These are phyloP conservation scores for Marasmarcha lunaedactyla DNA, from an alignment of 2,888 invertebrate species.

Conservation along the genomic window DNA sequence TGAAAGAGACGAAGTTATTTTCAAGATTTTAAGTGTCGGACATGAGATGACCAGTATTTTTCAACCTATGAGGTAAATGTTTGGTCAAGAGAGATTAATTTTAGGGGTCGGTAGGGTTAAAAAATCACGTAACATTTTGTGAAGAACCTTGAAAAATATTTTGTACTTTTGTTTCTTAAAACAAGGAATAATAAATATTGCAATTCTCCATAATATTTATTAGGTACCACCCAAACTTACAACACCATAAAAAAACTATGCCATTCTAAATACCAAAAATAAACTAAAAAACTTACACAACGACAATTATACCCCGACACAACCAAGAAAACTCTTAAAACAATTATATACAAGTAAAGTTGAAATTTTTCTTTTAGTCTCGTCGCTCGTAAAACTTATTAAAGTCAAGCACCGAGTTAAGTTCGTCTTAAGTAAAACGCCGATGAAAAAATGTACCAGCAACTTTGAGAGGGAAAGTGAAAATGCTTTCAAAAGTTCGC, in stretches of 20 bases:
- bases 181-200: no score
- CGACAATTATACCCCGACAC: no score
- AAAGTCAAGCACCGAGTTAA: conserved; percentile 71
- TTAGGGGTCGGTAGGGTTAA: no score
- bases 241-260: no score
- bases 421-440: conserved; percentile 69
- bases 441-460: conserved; percentile 52
- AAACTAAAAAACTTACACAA: no score
- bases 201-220: no score
- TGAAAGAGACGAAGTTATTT: conserved; percentile 37
- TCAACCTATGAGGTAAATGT: conserved; percentile 44
- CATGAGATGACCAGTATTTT: conserved; percentile 46
- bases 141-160: neutral
- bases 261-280: no score
- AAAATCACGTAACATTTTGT: no score
- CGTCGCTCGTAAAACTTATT: conserved; percentile 70
- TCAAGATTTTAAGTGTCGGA: conserved; percentile 37
- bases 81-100: conserved; percentile 30
- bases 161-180: no score
- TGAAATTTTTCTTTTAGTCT: conserved; percentile 35
- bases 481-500: conserved; percentile 26
- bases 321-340: neutral
- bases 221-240: no score
- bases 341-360: neutral
- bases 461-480: conserved; percentile 59